Evolutionary conservation across 2,113 vertebrate species (phyloP).

Genomic region (Indicator maculatus): DNA sequence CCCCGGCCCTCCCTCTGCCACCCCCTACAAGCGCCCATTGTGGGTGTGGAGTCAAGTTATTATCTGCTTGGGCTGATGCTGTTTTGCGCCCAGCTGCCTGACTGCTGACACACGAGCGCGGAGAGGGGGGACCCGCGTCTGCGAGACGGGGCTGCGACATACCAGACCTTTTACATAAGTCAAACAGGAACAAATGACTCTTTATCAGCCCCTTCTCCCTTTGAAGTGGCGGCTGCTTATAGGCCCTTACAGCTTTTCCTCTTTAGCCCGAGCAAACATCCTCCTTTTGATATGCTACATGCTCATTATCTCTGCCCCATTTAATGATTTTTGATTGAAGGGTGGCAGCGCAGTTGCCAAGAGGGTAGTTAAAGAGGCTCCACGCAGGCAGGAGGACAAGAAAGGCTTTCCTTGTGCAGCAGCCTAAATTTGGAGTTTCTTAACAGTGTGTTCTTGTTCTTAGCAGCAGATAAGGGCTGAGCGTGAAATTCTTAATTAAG

Average conservation of each 20-base stretch:
- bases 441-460: conserved; percentile 86
- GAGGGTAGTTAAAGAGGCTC: conserved; percentile 78
- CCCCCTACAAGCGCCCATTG: conserved; percentile 86
- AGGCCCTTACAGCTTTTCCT: conserved; percentile 79
- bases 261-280: conserved; percentile 81
- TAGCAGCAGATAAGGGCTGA: conserved; percentile 83
- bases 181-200: conserved; percentile 86
- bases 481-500: conserved; percentile 91
- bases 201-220: conserved; percentile 80
- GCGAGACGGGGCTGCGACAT: conserved; percentile 78
- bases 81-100: conserved; percentile 84
- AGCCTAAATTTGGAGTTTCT: conserved; percentile 85
- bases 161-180: conserved; percentile 87
- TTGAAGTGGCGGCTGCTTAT: conserved; percentile 82
- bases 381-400: conserved; percentile 72
- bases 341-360: conserved; percentile 77
- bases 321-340: conserved; percentile 88
- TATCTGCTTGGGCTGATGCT: conserved; percentile 79
- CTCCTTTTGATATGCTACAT: conserved; percentile 84
- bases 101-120: conserved; percentile 80
- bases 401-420: conserved; percentile 82
- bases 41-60: conserved; percentile 77
- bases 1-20: conserved; percentile 73
- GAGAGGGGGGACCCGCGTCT: conserved; percentile 69
- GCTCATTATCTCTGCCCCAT: conserved; percentile 85